phyloP scores from a whole-genome alignment of 92 coral and sea anemone genomes.

The Bergia sp. region DNA sequence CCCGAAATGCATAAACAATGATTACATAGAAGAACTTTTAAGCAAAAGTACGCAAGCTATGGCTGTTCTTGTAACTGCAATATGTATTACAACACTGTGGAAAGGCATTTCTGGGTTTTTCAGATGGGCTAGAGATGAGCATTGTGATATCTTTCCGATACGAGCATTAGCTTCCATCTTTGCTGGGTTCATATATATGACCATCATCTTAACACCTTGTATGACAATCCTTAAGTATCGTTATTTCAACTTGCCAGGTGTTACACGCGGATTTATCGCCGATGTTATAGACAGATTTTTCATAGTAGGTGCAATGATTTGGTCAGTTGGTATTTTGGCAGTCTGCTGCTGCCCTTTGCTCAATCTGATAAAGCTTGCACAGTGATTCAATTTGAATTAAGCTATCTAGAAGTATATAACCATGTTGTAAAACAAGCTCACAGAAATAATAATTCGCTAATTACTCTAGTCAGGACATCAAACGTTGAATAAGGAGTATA shows the following conservation, averaged over 20 bases:
- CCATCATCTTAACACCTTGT: constrained; percentile 85
- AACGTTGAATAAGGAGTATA: not conserved
- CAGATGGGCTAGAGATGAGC: constrained; percentile 90
- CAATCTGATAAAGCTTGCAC: constrained; percentile 80
- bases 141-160: constrained; percentile 79
- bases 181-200: constrained; percentile 83
- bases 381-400: constrained; percentile 20
- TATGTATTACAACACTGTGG: constrained; percentile 85
- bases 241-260: constrained; percentile 83
- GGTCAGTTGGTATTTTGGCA: constrained; percentile 73
- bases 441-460: not conserved
- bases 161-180: constrained; percentile 86
- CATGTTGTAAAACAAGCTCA: not conserved
- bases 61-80: constrained; percentile 76
- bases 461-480: not conserved
- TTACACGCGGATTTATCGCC: constrained; percentile 70
- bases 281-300: constrained; percentile 77
- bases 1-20: constrained; percentile 62
- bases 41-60: constrained; percentile 66
- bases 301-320: constrained; percentile 83
- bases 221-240: constrained; percentile 85
- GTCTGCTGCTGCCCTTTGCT: constrained; percentile 89
- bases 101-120: constrained; percentile 92
- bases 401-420: not conserved
- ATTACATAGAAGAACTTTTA: constrained; percentile 75